Conservation (phyloP, 2,113 vertebrate species). For the Rhipidura dahli region DNA sequence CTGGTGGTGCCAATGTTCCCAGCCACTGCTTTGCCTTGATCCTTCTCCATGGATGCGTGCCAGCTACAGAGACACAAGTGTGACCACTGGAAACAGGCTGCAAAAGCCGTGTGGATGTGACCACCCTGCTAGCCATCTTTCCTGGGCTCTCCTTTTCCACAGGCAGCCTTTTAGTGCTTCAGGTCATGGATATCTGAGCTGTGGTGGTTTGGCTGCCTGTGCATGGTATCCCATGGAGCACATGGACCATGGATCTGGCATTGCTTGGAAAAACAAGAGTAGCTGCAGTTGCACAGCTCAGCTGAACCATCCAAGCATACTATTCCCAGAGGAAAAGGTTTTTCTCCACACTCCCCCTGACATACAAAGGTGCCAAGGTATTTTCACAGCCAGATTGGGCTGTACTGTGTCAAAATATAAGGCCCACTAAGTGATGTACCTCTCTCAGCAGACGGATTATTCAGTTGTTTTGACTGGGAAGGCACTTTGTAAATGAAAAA, state of each 20-base stretch:
- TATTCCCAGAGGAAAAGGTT: background rate
- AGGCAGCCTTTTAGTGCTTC: background rate
- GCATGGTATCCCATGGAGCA: rapidly evolving
- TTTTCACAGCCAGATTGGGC: background rate
- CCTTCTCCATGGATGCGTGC: background rate
- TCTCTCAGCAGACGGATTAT: background rate
- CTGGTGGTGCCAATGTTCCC: background rate
- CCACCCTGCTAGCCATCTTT: background rate
- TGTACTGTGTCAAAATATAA: background rate
- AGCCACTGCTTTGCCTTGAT: background rate
- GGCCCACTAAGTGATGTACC: background rate
- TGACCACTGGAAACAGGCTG: background rate
- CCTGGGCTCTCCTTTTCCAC: background rate
- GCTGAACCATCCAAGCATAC: background rate
- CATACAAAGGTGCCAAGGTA: background rate
- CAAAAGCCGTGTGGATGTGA: rapidly evolving
- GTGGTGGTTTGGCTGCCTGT: background rate
- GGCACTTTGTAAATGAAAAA: background rate
- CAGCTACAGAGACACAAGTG: background rate
- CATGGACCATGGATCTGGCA: rapidly evolving
- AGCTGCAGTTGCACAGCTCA: background rate
- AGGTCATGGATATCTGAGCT: rapidly evolving
- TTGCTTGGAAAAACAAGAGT: background rate
- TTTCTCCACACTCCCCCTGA: background rate
- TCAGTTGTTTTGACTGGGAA: background rate